A percentile compares a stretch with the other conserved stretches of the same genome.
Conservation (phyloP, 1,140 invertebrate genomes). For the Zaprionus camerounensis region DNA sequence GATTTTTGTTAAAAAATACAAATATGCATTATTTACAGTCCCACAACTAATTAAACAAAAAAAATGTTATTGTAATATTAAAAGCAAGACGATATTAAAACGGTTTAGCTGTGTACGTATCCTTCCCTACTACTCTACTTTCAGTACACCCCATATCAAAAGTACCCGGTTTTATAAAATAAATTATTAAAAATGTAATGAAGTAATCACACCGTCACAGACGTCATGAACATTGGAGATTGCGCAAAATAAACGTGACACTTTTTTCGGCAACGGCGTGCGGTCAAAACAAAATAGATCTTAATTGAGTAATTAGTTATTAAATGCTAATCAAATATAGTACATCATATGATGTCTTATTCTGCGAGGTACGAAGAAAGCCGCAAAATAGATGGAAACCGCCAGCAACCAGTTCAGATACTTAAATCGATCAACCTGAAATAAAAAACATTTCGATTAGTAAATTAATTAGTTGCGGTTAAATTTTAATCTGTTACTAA, state of each 20-base stretch:
- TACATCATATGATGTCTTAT: slow-evolving; percentile 33
- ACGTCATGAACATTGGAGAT: background rate
- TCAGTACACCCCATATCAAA: background rate
- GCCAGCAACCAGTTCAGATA: slow-evolving; percentile 41
- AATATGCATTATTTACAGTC: no score
- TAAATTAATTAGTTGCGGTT: slow-evolving; percentile 51
- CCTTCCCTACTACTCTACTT: no score
- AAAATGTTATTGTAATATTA: no score
- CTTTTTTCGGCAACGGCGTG: background rate
- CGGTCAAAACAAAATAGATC: slow-evolving; percentile 22
- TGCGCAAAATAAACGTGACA: slow-evolving; percentile 36
- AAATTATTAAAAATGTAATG: background rate
- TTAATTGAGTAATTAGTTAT: slow-evolving; percentile 44
- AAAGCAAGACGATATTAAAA: no score
- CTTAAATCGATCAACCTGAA: slow-evolving; percentile 5
- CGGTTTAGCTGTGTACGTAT: no score
- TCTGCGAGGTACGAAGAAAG: background rate
- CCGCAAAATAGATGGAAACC: background rate
- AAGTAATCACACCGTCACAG: background rate
- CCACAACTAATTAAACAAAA: no score
- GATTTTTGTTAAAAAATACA: no score
- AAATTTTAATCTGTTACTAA: slow-evolving; percentile 41
- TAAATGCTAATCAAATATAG: slow-evolving; percentile 32
- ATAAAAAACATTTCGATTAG: slow-evolving; percentile 9
- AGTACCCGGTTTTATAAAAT: background rate